These are phyloP conservation scores for Amia ocellicauda DNA, from an alignment of 2,113 vertebrate species.

Conservation along the genomic window DNA sequence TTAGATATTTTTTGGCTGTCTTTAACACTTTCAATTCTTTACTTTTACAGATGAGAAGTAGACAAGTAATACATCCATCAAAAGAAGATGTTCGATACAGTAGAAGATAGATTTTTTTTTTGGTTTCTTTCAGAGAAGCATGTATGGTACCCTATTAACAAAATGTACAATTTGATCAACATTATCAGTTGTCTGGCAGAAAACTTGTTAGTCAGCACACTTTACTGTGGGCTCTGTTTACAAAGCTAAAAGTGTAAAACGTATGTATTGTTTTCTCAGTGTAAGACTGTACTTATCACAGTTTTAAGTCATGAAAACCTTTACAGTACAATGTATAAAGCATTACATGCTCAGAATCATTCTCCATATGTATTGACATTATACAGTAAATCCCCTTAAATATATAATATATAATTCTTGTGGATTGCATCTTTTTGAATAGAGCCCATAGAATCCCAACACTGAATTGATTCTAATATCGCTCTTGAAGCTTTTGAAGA, in stretches of 20 bases:
- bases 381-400: not conserved
- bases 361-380: not conserved
- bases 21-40: constrained; percentile 10
- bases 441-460: constrained; percentile 31
- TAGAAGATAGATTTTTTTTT: constrained; percentile 44
- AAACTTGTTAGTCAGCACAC: constrained; percentile 27
- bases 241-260: constrained; percentile 24
- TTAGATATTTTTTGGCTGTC: constrained; percentile 38
- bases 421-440: constrained; percentile 26
- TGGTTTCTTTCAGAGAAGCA: constrained; percentile 48
- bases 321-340: constrained; percentile 45
- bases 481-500: constrained; percentile 23
- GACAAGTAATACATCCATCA: constrained; percentile 33
- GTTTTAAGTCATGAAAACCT: constrained; percentile 12
- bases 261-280: constrained; percentile 44
- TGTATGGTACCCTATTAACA: constrained; percentile 59
- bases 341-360: not conserved
- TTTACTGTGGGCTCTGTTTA: constrained; percentile 25
- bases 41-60: constrained; percentile 19
- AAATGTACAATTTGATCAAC: constrained; percentile 55
- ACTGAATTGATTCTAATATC: constrained; percentile 38
- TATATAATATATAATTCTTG: constrained; percentile 18
- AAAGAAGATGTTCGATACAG: constrained; percentile 42
- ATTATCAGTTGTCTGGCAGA: constrained; percentile 22
- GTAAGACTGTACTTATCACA: constrained; percentile 42